Conservation (phyloP, 2,797 vertebrate genomes). For the Cyprinodon diabolis region DNA sequence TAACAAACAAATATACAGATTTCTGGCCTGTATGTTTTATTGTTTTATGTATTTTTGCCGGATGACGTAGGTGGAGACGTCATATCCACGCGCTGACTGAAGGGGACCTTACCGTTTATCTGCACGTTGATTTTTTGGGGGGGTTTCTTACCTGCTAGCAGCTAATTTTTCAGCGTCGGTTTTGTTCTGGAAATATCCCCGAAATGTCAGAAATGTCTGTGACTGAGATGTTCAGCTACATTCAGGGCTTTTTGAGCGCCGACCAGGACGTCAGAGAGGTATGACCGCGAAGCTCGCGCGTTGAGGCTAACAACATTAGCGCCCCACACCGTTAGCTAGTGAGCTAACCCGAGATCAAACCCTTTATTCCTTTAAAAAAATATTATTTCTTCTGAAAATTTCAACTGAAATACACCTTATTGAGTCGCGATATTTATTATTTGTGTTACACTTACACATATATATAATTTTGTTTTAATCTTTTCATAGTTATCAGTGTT, state of each 20-base stretch:
- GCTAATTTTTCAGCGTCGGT: not conserved
- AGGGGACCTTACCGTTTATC: not conserved
- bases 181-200: not conserved
- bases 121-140: slow-evolving; percentile 36
- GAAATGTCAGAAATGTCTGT: slow-evolving; percentile 84
- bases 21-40: no score
- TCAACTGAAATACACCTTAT: no score
- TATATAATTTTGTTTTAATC: not conserved
- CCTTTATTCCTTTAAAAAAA: no score
- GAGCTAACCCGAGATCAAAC: slow-evolving; percentile 19
- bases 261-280: slow-evolving; percentile 97
- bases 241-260: slow-evolving; percentile 90
- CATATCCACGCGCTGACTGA: slow-evolving; percentile 31
- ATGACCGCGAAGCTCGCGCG: slow-evolving; percentile 4
- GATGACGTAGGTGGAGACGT: slow-evolving; percentile 23
- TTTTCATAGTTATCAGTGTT: not conserved
- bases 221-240: slow-evolving; percentile 91
- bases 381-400: not conserved
- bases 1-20: no score
- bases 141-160: slow-evolving; percentile 9
- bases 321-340: slow-evolving; percentile 8
- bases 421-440: no score
- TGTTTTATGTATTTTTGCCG: not conserved
- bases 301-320: not conserved
- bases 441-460: not conserved